Evolutionary conservation across 2,888 invertebrate genomes (phyloP), one percentile per base, ranked within the genome.

Genomic region (Mechanitis messenoides): DNA sequence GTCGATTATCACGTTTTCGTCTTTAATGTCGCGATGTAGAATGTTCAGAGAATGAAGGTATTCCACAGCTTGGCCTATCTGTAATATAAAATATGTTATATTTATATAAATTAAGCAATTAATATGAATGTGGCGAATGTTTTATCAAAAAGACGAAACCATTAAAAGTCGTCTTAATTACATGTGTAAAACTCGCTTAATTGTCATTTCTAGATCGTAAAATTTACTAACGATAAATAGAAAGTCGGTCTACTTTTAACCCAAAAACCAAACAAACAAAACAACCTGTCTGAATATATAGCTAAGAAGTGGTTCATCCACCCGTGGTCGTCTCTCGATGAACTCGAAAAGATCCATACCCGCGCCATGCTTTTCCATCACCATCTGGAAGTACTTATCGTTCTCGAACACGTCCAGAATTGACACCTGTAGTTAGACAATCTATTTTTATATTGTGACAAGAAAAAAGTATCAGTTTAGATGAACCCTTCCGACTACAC

Each of bases 281-380:
- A 31, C 45, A n/a, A 93, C 93, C 92, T 94, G 95, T 84, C 93
- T 87, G 74, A 95, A 95, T 60, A 95, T 93, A 72, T 93, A 93
- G 74, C 93, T 92, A 4, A 92, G 91, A 38, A 95, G 82, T 1
- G 92, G 90, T 74, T 95, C 95, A 74, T 94, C 94, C 61, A 94
- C 86, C 33, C 91, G 76, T 3, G 94, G 93, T 45, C 92, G 86
- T 0, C 93, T 87, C 70, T 95, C 94, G 55, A 95, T 94, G 75
- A 95, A 95, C 79, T 95, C 94, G 81, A 95, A 95, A 65, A 95
- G 81, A 76, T 95, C 95, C 93, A 95, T 94, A 1, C 94, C 94
- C 9, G 92, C 92, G 42, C 94, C 94, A 75, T 94, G 94, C 71
- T 93, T 93, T 78, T 94, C 94, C 94, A 95, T 95, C 57, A 95